Evolutionary conservation across 2,888 invertebrate species (phyloP).

Genomic region (Campoplex capitator): DNA sequence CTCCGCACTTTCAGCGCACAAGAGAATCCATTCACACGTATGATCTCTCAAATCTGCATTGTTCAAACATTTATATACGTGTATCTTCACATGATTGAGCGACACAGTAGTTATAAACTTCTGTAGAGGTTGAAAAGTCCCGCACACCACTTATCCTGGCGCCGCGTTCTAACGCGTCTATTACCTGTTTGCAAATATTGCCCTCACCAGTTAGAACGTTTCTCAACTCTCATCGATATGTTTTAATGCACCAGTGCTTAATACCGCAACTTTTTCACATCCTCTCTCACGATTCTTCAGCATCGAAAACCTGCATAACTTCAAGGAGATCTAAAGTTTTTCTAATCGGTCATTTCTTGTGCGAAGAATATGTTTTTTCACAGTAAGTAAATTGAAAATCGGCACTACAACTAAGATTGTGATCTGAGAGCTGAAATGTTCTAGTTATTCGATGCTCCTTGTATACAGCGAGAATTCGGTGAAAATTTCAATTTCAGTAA

Average conservation of each 20-base stretch:
- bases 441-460: neutral
- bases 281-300: neutral
- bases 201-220: constrained; percentile 76
- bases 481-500: neutral
- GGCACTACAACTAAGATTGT: neutral
- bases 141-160: constrained; percentile 77
- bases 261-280: neutral
- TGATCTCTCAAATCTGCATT: constrained; percentile 60
- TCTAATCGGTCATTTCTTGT: neutral
- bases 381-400: neutral
- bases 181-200: constrained; percentile 81
- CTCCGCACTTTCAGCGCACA: constrained; percentile 76
- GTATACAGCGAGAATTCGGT: neutral
- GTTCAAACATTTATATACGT: constrained; percentile 60
- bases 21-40: constrained; percentile 80
- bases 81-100: neutral
- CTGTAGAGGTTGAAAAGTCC: constrained; percentile 64
- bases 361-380: neutral
- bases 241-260: constrained; percentile 47
- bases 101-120: constrained; percentile 34
- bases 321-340: neutral
- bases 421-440: neutral
- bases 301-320: neutral
- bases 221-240: constrained; percentile 51
- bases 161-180: constrained; percentile 80